phyloP scores from a whole-genome alignment of 2,797 vertebrate genomes.

The Halcyon badia region DNA sequence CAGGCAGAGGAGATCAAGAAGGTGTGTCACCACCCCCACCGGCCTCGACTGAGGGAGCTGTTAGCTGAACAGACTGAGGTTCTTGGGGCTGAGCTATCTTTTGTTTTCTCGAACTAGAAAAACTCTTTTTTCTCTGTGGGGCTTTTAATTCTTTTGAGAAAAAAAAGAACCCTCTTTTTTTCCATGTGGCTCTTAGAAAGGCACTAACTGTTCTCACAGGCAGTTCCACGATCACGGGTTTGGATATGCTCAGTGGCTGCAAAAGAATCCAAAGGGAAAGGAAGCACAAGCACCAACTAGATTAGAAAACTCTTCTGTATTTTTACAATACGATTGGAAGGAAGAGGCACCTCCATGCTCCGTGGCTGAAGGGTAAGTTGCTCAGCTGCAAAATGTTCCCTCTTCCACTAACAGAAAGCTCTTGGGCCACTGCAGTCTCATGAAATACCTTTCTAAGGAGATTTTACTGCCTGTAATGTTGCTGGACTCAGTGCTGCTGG shows the following conservation, averaged over 20 bases:
- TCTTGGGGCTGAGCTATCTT: neutral
- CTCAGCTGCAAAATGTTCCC: neutral
- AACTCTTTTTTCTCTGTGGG: neutral
- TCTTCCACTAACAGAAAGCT: neutral
- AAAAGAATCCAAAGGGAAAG: neutral
- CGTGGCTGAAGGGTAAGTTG: slow-evolving; percentile 8
- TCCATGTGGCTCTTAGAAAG: neutral
- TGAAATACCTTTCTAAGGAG: neutral
- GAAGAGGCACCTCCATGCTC: accelerated
- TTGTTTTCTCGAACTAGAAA: neutral
- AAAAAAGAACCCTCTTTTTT: neutral
- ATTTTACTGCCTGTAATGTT: accelerated
- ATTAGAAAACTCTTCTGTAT: neutral
- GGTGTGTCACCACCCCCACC: accelerated
- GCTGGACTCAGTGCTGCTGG: neutral
- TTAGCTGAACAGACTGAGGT: neutral
- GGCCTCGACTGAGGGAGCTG: neutral
- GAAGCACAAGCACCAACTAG: neutral
- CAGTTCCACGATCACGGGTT: neutral
- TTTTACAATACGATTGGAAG: neutral
- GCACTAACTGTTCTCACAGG: neutral
- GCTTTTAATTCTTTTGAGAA: neutral
- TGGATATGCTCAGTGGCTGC: neutral
- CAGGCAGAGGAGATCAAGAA: neutral
- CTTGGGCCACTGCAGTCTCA: accelerated